Percentiles rank a stretch among this genome's conserved stretches.
Evolutionary conservation across 2,888 invertebrate genomes (phyloP).

Genomic region (Perizoma affinitatum): DNA sequence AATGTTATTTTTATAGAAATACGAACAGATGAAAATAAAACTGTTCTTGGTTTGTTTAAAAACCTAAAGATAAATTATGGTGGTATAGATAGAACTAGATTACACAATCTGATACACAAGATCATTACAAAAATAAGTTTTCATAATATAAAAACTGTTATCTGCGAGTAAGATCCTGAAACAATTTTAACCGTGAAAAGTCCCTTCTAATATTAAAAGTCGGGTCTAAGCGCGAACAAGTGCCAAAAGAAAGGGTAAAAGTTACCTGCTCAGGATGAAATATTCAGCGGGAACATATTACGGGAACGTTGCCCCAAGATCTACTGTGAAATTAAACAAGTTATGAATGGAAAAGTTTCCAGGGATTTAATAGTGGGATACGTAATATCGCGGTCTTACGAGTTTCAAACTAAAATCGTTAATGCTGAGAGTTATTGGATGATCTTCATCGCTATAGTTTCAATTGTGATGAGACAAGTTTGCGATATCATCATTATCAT

Average conservation of each 20-base stretch:
- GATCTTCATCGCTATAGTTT: constrained; percentile 19
- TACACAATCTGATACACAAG: not conserved
- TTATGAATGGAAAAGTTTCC: constrained; percentile 60
- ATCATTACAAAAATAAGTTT: constrained; percentile 2
- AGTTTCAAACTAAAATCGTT: constrained; percentile 31
- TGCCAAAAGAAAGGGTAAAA: constrained; percentile 56
- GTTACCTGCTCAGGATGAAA: constrained; percentile 52
- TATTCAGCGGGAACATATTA: constrained; percentile 61
- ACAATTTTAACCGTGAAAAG: constrained; percentile 32
- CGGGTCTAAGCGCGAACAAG: constrained; percentile 53
- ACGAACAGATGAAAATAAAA: too few species aligned
- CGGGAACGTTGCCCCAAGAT: constrained; percentile 48
- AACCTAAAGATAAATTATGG: too few species aligned
- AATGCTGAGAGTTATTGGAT: constrained; percentile 25
- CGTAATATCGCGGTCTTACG: constrained; percentile 50
- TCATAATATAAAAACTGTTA: constrained; percentile 12
- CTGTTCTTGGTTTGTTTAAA: too few species aligned
- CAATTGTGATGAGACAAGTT: constrained; percentile 7
- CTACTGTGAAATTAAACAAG: constrained; percentile 66
- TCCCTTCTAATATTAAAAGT: constrained; percentile 55
- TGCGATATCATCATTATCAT: constrained; percentile 5
- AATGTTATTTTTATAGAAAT: too few species aligned
- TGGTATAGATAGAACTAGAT: not conserved
- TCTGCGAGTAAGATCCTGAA: constrained; percentile 15
- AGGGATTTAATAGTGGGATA: constrained; percentile 57